A percentile compares a stretch with the other conserved stretches of the same genome.
phyloP scores from a whole-genome alignment of 1,140 invertebrate species.

The Pseudomyrmex concolor region DNA sequence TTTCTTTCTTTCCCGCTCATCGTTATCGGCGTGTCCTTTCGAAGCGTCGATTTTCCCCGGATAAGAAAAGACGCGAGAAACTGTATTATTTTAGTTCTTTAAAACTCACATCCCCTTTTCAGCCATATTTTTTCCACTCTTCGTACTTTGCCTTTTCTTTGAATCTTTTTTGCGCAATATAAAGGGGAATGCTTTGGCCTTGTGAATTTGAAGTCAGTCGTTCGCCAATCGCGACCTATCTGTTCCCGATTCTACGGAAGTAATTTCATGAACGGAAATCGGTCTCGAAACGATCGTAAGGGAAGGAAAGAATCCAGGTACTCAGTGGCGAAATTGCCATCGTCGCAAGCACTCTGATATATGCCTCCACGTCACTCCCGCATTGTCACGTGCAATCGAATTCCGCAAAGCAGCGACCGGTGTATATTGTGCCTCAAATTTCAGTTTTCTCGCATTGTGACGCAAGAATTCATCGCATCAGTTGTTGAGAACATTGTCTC shows the following conservation, averaged over 20 bases:
- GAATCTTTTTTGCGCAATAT: neutral
- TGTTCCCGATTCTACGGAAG: slow-evolving; percentile 31
- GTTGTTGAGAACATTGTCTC: neutral
- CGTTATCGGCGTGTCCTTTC: slow-evolving; percentile 25
- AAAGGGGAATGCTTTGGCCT: neutral
- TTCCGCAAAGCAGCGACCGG: neutral
- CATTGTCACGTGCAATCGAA: slow-evolving; percentile 25
- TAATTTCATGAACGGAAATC: slow-evolving; percentile 36
- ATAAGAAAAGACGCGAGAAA: slow-evolving; percentile 7
- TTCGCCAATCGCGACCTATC: neutral
- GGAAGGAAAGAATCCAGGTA: slow-evolving; percentile 32
- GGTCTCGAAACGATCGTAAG: neutral
- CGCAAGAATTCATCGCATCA: neutral
- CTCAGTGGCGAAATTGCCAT: slow-evolving; percentile 21
- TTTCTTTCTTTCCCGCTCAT: slow-evolving; percentile 20
- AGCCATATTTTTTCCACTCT: neutral
- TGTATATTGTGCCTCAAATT: neutral
- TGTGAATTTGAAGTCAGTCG: slow-evolving; percentile 6
- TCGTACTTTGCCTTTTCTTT: neutral
- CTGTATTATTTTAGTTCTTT: no score
- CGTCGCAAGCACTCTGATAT: neutral
- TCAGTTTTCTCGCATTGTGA: neutral
- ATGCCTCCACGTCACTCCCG: neutral
- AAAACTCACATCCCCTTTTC: neutral
- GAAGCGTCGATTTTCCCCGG: slow-evolving; percentile 50